These are phyloP conservation scores for Eolophus roseicapilla DNA, from an alignment of 2,113 vertebrate species.

Conservation along the genomic window DNA sequence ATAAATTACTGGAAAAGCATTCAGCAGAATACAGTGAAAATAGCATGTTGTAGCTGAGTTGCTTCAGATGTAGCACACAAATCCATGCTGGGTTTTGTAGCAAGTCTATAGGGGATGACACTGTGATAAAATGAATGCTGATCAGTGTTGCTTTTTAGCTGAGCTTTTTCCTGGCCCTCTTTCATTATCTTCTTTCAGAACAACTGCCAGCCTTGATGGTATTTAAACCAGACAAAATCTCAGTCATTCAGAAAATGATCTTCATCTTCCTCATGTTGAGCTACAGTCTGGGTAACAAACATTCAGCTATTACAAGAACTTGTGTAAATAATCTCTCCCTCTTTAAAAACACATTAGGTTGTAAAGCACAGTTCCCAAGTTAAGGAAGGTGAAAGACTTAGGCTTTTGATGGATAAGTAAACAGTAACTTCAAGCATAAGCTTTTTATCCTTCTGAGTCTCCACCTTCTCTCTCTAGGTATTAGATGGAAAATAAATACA, in stretches of 20 bases:
- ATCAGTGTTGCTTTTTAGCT: not conserved
- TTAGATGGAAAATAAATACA: slow-evolving; percentile 40
- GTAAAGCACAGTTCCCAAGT: not conserved
- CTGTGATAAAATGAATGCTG: not conserved
- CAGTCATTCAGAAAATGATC: not conserved
- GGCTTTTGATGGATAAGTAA: slow-evolving; percentile 9
- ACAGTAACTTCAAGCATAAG: slow-evolving; percentile 1
- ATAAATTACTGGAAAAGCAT: not conserved
- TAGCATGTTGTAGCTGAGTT: not conserved
- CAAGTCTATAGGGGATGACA: not conserved
- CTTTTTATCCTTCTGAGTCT: slow-evolving; percentile 45
- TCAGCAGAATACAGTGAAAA: not conserved
- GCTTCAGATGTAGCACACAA: not conserved
- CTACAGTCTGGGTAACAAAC: not conserved
- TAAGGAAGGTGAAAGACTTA: slow-evolving; percentile 14
- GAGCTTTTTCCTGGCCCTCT: not conserved
- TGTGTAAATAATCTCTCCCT: not conserved
- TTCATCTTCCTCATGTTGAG: not conserved
- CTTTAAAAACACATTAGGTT: not conserved
- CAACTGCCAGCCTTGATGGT: not conserved
- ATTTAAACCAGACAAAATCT: not conserved
- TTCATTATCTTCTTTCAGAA: not conserved
- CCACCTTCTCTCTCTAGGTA: slow-evolving; percentile 21
- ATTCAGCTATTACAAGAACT: accelerated
- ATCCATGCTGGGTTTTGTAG: not conserved